Base-by-base conservation (phyloP, 2,797 vertebrate genomes). In the Selene dorsalis region DNA sequence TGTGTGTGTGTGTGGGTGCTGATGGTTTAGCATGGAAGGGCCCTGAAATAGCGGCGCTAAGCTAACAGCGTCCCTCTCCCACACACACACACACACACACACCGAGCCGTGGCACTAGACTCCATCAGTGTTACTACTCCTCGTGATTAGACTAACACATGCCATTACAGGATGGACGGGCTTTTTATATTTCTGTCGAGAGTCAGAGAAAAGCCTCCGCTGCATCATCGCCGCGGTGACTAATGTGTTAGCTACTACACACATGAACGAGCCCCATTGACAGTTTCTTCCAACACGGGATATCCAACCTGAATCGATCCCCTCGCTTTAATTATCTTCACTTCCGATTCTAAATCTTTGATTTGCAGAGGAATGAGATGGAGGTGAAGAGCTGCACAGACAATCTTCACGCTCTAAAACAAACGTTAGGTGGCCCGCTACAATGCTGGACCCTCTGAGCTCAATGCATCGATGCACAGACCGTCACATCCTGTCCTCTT, bases 11-110 rank as follows among this genome's bases (percentile, higher is more conserved):
- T 78, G 88, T 82, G 87, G 72, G 84, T 70, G 76, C 64, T 77
- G 69, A 71, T 82, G 77, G 68, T 70, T 80, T 57, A 64, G 69
- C 68, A 61, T 26, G 63, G 41, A 83, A 84, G 63, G 77, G 76
- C 61, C 78, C 69, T 61, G 73, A 88, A 89, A 91, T 85, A 84
- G 79, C 84, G 24, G 20, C 32, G 43, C 76, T 80, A 84, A 83
- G 80, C 82, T 82, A 88, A 86, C 85, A 62, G 75, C 52, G 74
- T 75, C 83, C 45, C 81, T 80, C 85, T 82, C 83, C 84, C 87
- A 89, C 88, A 68, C 85, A 76, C 83, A 83, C 86, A 89, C 87
- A 68, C n/a, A n/a, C n/a, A n/a, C n/a, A n/a, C n/a, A n/a, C n/a
- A n/a, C n/a, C n/a, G 84, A 76, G 75, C 22, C 20, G 5, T 58